Base-by-base conservation (phyloP, 2,797 vertebrate species). In the Xerus rutilus region DNA sequence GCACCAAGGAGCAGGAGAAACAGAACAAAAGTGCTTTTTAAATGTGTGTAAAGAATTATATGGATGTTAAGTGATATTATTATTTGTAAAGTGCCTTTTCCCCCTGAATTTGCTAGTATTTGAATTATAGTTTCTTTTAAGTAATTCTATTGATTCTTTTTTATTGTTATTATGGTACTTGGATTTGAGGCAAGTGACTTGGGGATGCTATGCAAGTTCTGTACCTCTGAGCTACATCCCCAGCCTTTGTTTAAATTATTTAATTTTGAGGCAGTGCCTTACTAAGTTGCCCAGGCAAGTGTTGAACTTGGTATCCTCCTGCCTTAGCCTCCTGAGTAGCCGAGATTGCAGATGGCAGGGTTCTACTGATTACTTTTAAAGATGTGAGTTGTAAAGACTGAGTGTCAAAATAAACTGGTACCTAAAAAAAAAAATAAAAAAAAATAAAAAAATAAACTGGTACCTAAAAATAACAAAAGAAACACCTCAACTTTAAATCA, bases 301-400 rank as follows among this genome's bases (percentile, higher is more conserved):
- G 32, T 67, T n/a, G 28, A 32, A 65, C 64, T 65, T 65, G 28
- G 12, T 12, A 14, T 65, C 64, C 64, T 65, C 64, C 64, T 65
- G 62, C 28, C 12, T 65, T 4, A 65, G 28, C 30, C 64, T 65
- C 12, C 28, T 65, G 32, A n/a, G 32, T 67, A n/a, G 65, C 14
- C n/a, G 5, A 14, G 15, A 67, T 67, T 67, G 5, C 32, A n/a
- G 32, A 17, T 67, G 30, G 14, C 15, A 15, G 32, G 65, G 6
- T 85, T 87, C 8, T 91, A 1, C 73, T 89, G 70, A 43, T 93
- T 70, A 43, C 11, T 81, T 92, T 32, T 81, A 79, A 95, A 92
- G 35, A 86, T 79, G 15, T 52, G 39, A 79, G 23, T 81, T 86
- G 52, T 70, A 91, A 62, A 96, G 76, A 77, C 45, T 62, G 32